phyloP scores from a whole-genome alignment of 2,888 invertebrate species.

The Strigamia crassipes region DNA sequence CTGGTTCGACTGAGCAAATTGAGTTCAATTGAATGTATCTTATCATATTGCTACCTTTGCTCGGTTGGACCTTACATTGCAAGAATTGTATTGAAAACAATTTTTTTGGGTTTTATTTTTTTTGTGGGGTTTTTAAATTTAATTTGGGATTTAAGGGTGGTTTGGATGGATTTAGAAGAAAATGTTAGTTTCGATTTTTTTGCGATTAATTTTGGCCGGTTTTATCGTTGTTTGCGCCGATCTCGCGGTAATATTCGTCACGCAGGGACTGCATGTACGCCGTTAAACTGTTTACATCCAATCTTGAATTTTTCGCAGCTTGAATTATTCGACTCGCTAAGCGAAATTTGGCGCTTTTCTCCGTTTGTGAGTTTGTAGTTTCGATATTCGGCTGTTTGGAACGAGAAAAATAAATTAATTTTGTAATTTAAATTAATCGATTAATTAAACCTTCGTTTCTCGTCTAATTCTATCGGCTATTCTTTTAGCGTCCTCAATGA shows the following conservation, averaged over 20 bases:
- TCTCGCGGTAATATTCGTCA: constrained; percentile 1
- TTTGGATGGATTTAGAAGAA: not conserved
- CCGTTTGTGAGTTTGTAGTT: not conserved
- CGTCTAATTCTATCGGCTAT: not conserved
- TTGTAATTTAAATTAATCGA: not conserved
- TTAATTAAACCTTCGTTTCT: constrained; percentile 16
- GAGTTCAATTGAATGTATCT: constrained; percentile 15
- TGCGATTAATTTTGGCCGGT: not conserved
- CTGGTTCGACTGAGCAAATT: constrained; percentile 23
- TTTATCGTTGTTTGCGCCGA: not conserved
- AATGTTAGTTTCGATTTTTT: not conserved
- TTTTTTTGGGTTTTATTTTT: not conserved
- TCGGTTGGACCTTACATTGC: constrained; percentile 1
- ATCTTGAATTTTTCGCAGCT: not conserved
- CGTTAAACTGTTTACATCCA: not conserved
- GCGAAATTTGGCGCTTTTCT: not conserved
- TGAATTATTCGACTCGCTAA: constrained; percentile 10
- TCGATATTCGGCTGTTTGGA: not conserved
- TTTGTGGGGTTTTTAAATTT: not conserved
- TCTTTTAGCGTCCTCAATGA: constrained; percentile 43
- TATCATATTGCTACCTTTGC: constrained; percentile 10
- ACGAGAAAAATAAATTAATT: not conserved
- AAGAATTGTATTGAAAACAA: not conserved
- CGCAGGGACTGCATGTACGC: constrained; percentile 13
- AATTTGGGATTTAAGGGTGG: not conserved